Evolutionary conservation across 2,113 vertebrate genomes (phyloP).

Genomic region (Raja brachyura): DNA sequence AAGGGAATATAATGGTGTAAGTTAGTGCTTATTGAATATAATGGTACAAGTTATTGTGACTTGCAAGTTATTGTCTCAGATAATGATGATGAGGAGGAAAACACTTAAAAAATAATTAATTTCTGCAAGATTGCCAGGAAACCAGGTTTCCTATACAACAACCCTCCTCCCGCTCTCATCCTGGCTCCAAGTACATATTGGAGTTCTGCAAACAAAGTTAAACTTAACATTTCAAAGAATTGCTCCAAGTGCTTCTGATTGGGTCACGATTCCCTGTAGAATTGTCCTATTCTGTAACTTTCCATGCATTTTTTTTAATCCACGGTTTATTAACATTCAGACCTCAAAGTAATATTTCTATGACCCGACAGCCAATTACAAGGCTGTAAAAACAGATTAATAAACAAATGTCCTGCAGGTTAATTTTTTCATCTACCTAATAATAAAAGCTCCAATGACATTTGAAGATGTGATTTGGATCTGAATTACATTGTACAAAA

Average conservation of each 20-base stretch:
- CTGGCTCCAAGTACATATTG: not conserved
- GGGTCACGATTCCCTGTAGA: not conserved
- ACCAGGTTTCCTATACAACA: not conserved
- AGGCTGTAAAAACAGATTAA: not conserved
- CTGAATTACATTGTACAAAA: not conserved
- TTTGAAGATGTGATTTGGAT: constrained; percentile 2
- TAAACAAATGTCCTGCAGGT: not conserved
- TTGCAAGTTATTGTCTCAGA: too few relatives aligned
- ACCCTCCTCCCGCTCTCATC: not conserved
- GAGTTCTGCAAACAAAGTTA: not conserved
- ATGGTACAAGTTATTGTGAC: too few relatives aligned
- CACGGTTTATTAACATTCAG: constrained; percentile 11
- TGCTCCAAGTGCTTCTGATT: not conserved
- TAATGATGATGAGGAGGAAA: not conserved
- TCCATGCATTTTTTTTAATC: not conserved
- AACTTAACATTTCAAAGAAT: not conserved
- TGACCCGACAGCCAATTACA: not conserved
- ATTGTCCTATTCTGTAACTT: not conserved
- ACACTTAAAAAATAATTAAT: not conserved
- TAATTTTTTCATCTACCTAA: not conserved
- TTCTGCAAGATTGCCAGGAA: not conserved
- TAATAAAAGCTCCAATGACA: constrained; percentile 3
- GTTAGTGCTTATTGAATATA: too few relatives aligned
- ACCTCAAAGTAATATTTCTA: not conserved
- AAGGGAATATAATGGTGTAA: too few relatives aligned